phyloP scores from a whole-genome alignment of 1,140 invertebrate genomes.

The Drosophila virilis region DNA sequence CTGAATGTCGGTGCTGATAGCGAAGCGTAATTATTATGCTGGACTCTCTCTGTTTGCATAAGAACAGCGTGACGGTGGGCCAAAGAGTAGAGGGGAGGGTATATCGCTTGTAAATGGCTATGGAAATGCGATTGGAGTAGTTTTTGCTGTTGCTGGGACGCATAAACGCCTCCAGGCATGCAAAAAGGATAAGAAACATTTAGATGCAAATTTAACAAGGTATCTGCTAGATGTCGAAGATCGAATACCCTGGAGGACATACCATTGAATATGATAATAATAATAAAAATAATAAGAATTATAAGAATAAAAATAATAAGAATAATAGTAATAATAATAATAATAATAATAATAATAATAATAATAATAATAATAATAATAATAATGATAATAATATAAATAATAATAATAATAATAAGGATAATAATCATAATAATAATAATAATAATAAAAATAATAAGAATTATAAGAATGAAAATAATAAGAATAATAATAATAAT shows the following conservation, averaged over 20 bases:
- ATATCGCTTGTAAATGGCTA: conserved; percentile 16
- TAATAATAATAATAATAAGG: too few species aligned
- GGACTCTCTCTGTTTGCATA: conserved; percentile 44
- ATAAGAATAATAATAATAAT: too few species aligned
- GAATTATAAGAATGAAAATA: too few species aligned
- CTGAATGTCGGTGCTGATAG: conserved; percentile 72
- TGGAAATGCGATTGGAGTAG: conserved; percentile 20
- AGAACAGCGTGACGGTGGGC: not conserved
- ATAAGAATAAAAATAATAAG: too few species aligned
- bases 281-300: too few species aligned
- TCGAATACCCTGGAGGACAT: not conserved
- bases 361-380: too few species aligned
- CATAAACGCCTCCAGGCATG: conserved; percentile 76
- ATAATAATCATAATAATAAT: too few species aligned
- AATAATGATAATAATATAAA: too few species aligned
- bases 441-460: too few species aligned
- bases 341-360: too few species aligned
- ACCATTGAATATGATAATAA: too few species aligned
- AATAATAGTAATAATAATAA: too few species aligned
- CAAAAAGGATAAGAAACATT: conserved; percentile 72
- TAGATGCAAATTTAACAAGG: conserved; percentile 36
- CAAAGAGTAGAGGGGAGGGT: not conserved
- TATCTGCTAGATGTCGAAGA: not conserved
- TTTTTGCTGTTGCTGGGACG: conserved; percentile 32
- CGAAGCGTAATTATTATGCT: conserved; percentile 76